These are phyloP conservation scores for Mirounga angustirostris DNA, from an alignment of 2,113 vertebrate genomes.

Conservation along the genomic window DNA sequence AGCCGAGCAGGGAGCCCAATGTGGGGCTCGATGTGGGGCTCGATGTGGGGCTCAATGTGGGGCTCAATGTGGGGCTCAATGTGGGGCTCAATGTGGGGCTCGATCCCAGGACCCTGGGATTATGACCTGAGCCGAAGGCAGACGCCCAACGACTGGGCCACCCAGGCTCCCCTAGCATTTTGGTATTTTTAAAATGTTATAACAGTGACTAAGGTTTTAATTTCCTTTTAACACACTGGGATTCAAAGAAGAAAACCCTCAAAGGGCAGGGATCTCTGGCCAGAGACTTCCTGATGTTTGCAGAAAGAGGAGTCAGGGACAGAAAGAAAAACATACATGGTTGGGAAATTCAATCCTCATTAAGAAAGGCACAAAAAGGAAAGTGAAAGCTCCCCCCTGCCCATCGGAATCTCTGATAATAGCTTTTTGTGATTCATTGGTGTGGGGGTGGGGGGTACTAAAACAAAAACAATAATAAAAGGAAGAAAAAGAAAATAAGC, in stretches of 20 bases:
- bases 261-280: neutral
- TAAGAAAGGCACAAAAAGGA: neutral
- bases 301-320: rapidly evolving
- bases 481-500: neutral
- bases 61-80: no score
- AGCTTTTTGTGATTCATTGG: neutral
- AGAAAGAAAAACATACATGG: neutral
- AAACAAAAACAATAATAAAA: neutral
- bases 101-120: no score
- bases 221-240: neutral
- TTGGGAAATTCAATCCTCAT: neutral
- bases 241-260: neutral
- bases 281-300: neutral
- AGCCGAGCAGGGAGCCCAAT: no score
- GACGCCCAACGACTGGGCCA: no score
- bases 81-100: no score
- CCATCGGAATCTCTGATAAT: neutral
- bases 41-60: no score
- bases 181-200: neutral
- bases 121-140: no score
- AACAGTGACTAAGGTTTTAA: neutral
- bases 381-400: constrained; percentile 12
- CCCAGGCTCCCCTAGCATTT: neutral
- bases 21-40: no score
- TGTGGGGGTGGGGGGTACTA: rapidly evolving